phyloP scores from a whole-genome alignment of 2,113 vertebrate genomes.

The Marcusenius ussheri region DNA sequence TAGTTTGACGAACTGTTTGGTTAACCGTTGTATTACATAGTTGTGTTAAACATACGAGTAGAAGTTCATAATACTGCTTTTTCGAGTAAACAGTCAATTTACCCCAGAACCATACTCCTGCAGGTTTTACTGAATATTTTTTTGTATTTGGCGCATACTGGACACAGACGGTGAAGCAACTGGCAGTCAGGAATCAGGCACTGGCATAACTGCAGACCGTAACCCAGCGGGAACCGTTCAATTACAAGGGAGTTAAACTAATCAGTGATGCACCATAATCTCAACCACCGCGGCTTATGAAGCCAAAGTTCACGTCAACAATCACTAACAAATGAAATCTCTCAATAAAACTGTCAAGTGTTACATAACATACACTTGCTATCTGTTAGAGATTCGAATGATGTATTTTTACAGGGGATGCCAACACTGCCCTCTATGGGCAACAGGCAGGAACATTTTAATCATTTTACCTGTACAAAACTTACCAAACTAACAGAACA shows the following conservation, averaged over 20 bases:
- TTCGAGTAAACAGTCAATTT: neutral
- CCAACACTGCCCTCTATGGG: neutral
- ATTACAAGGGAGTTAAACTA: neutral
- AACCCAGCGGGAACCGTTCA: neutral
- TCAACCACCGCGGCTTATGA: neutral
- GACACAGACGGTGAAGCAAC: neutral
- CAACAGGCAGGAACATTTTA: neutral
- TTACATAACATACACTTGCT: neutral
- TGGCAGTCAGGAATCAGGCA: neutral
- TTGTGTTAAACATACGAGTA: neutral
- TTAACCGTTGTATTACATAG: neutral
- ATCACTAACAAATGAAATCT: neutral
- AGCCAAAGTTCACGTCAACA: neutral
- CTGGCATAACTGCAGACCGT: neutral
- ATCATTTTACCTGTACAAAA: neutral
- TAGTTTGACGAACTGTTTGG: neutral
- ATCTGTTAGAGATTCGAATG: neutral
- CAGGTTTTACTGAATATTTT: neutral
- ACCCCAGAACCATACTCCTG: neutral
- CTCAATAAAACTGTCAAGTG: neutral
- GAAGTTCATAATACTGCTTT: neutral
- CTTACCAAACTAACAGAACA: neutral
- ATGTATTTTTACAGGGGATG: neutral
- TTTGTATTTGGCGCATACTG: neutral
- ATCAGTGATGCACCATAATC: neutral